Conservation (phyloP, 1,140 invertebrate genomes). For the Drosophila littoralis region DNA sequence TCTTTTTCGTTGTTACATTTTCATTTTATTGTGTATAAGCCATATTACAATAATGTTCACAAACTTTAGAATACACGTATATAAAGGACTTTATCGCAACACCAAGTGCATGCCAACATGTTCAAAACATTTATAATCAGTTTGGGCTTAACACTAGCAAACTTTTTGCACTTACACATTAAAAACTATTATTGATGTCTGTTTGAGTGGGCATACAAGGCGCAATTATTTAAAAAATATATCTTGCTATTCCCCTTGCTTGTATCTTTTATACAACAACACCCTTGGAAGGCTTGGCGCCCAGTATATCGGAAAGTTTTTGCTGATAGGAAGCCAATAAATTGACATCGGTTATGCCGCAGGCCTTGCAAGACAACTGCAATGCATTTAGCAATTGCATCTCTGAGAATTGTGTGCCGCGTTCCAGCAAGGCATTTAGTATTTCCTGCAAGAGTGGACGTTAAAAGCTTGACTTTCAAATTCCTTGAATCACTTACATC, state of each 20-base stretch:
- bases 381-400: conserved; percentile 94
- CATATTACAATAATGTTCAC: conserved; percentile 66
- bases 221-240: conserved; percentile 43
- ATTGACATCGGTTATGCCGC: conserved; percentile 83
- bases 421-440: conserved; percentile 91
- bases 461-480: not conserved
- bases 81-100: conserved; percentile 62
- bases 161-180: conserved; percentile 61
- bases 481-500: conserved; percentile 85
- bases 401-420: conserved; percentile 93
- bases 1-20: conserved; percentile 57
- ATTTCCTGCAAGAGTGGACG: conserved; percentile 88
- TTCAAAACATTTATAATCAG: conserved; percentile 67
- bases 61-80: conserved; percentile 67
- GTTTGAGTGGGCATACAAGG: conserved; percentile 24
- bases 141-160: conserved; percentile 59
- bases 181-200: conserved; percentile 42
- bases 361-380: conserved; percentile 87
- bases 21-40: conserved; percentile 70
- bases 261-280: conserved; percentile 71
- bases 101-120: conserved; percentile 66
- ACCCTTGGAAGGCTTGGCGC: conserved; percentile 82
- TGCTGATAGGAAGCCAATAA: conserved; percentile 85
- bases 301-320: conserved; percentile 86
- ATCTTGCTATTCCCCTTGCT: conserved; percentile 9